Base-by-base conservation (phyloP, 2,888 invertebrate genomes). In the Drosophila affinis region DNA sequence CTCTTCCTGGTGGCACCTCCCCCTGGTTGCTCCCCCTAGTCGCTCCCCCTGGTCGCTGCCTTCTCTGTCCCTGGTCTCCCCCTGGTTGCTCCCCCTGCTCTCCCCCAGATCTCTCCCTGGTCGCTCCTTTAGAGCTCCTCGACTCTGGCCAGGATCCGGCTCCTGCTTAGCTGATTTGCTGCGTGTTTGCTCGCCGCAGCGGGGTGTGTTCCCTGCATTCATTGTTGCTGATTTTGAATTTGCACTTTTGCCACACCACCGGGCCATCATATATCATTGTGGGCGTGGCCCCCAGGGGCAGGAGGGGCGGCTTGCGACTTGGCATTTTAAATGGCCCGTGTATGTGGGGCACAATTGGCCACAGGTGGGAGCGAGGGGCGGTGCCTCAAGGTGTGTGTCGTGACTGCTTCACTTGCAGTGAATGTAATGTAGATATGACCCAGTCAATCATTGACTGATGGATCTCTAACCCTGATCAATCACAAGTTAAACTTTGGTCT, bases 101-200 rank as follows among this genome's bases (percentile, higher is more conserved):
- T n/a, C n/a, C n/a, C n/a, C n/a, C n/a, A n/a, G n/a, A n/a, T 2
- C 18, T 21, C 21, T 21, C 10, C 10, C 9, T 45, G 62, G 44
- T 24, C 52, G 53, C 56, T 21, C 21, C 21, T 21, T 21, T 21
- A 21, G 21, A 21, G 21, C 51, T 45, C 27, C 78, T 29, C 3
- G 56, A 52, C 21, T 17, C 46, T 45, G 4, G 21, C 32, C 32
- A 32, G 32, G 32, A 32, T 62, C 55, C 52, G 54, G 53, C 70
- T 69, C 51, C 67, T 64, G 62, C 68, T 81, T 68, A 77, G 82
- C 84, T 87, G 80, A 86, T 84, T 83, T 77, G 77, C 81, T 77
- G 77, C 75, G 63, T 75, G 79, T 79, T 79, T 77, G 71, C 68
- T 74, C 48, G 69, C 49, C 55, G 55, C 75, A 61, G 48, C 48